phyloP scores from a whole-genome alignment of 2,888 invertebrate genomes.

The Sesia apiformis region DNA sequence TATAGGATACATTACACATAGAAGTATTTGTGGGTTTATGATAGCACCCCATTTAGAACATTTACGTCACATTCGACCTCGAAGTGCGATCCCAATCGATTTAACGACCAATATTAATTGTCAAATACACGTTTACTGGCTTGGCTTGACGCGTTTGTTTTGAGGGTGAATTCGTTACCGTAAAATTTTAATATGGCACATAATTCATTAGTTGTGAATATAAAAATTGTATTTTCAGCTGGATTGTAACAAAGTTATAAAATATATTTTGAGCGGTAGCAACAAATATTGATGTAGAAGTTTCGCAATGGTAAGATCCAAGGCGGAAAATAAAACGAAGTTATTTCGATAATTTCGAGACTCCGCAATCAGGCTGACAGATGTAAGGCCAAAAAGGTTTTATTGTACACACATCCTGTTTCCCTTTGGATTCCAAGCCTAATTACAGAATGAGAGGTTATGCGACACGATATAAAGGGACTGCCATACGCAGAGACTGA shows the following conservation, averaged over 20 bases:
- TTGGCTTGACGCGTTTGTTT: slow-evolving; percentile 14
- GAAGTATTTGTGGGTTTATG: no score
- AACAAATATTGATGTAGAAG: no score
- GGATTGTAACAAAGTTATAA: no score
- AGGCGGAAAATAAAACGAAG: background rate
- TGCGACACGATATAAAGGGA: slow-evolving; percentile 41
- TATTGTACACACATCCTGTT: slow-evolving; percentile 48
- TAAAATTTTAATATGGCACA: background rate
- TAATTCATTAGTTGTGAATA: background rate
- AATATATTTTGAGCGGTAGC: no score
- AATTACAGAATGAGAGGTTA: slow-evolving; percentile 51
- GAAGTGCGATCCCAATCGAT: slow-evolving; percentile 16
- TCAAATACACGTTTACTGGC: slow-evolving; percentile 23
- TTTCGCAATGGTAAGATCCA: background rate
- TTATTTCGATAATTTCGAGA: background rate
- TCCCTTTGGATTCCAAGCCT: slow-evolving; percentile 41
- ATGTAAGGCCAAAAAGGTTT: slow-evolving; percentile 25
- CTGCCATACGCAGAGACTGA: slow-evolving; percentile 42
- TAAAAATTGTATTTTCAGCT: no score
- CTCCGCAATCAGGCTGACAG: slow-evolving; percentile 7
- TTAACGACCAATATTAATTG: slow-evolving; percentile 24
- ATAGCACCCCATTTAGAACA: background rate
- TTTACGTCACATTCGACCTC: slow-evolving; percentile 40
- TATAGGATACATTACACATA: no score
- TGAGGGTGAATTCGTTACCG: slow-evolving; percentile 9